Conservation (phyloP, 2,888 invertebrate genomes). For the Sarcophaga carnaria region DNA sequence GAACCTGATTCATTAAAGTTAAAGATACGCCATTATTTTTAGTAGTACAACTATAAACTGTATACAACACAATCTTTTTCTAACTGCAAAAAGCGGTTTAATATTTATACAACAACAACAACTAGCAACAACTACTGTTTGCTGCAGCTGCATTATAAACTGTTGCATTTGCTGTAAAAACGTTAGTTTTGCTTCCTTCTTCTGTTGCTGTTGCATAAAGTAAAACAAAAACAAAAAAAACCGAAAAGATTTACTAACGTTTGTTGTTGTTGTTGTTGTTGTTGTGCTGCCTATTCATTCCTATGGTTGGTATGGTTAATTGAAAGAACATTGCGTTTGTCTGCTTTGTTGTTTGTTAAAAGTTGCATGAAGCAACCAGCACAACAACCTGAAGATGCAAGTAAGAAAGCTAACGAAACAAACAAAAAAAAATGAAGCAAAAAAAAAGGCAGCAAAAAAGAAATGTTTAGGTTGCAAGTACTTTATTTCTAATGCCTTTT, state of each 20-base stretch:
- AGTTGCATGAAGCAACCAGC: slow-evolving; percentile 17
- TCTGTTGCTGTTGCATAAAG: neutral
- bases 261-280: slow-evolving; percentile 53
- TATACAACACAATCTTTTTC: slow-evolving; percentile 60
- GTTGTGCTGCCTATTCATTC: slow-evolving; percentile 60
- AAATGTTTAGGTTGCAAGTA: slow-evolving; percentile 67
- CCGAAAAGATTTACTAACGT: neutral
- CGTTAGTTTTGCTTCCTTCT: neutral
- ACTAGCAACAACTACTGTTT: slow-evolving; percentile 56
- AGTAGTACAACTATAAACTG: slow-evolving; percentile 23
- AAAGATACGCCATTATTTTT: slow-evolving; percentile 56
- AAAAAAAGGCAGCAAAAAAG: neutral
- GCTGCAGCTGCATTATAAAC: slow-evolving; percentile 66
- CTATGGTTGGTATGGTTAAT: slow-evolving; percentile 30
- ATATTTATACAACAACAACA: slow-evolving; percentile 13
- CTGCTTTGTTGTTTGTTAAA: slow-evolving; percentile 66
- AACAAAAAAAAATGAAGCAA: no score
- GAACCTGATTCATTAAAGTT: slow-evolving; percentile 69
- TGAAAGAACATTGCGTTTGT: slow-evolving; percentile 69
- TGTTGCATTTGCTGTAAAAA: slow-evolving; percentile 40
- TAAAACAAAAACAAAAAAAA: neutral
- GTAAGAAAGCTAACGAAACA: slow-evolving; percentile 23
- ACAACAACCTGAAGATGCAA: slow-evolving; percentile 49
- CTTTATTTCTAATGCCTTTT: slow-evolving; percentile 69
- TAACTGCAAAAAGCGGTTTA: slow-evolving; percentile 69